Evolutionary conservation across 2,888 invertebrate species (phyloP).

Genomic region (Nyleta sp.): DNA sequence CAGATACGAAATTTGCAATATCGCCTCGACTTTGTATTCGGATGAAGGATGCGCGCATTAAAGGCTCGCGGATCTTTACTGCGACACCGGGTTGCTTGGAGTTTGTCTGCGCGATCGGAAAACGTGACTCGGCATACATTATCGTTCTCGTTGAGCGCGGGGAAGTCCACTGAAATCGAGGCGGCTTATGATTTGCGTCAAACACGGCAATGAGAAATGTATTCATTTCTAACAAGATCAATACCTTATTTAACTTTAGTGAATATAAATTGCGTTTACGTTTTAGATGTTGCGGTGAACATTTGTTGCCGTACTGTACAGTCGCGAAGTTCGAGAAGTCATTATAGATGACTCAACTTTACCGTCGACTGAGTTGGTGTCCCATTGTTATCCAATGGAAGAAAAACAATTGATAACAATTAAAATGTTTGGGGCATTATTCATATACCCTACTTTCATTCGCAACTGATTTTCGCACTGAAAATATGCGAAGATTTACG

Average conservation of each 20-base stretch:
- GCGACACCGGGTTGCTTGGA: constrained; percentile 33
- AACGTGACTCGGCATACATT: constrained; percentile 81
- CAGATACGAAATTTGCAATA: constrained; percentile 27
- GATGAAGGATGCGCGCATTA: constrained; percentile 57
- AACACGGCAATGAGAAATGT: constrained; percentile 54
- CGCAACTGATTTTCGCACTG: too few relatives aligned
- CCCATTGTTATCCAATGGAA: too few relatives aligned
- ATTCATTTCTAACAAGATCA: constrained; percentile 58
- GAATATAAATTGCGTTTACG: constrained; percentile 42
- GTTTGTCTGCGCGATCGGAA: constrained; percentile 73
- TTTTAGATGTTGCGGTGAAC: neutral
- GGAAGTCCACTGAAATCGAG: constrained; percentile 53
- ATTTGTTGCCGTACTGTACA: constrained; percentile 1
- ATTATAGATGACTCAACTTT: too few relatives aligned
- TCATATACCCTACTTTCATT: too few relatives aligned
- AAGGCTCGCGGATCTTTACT: constrained; percentile 56
- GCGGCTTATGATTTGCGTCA: constrained; percentile 60
- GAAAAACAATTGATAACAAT: too few relatives aligned
- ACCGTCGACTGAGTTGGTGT: too few relatives aligned
- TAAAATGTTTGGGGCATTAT: too few relatives aligned
- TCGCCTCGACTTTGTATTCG: constrained; percentile 48
- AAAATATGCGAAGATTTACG: too few relatives aligned
- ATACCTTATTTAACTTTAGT: constrained; percentile 53
- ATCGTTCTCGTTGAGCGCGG: constrained; percentile 65
- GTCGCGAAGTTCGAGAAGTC: too few relatives aligned